A percentile compares a stretch with the other conserved stretches of the same genome.
phyloP scores from a whole-genome alignment of 2,888 invertebrate species.

The Fabriciana adippe region DNA sequence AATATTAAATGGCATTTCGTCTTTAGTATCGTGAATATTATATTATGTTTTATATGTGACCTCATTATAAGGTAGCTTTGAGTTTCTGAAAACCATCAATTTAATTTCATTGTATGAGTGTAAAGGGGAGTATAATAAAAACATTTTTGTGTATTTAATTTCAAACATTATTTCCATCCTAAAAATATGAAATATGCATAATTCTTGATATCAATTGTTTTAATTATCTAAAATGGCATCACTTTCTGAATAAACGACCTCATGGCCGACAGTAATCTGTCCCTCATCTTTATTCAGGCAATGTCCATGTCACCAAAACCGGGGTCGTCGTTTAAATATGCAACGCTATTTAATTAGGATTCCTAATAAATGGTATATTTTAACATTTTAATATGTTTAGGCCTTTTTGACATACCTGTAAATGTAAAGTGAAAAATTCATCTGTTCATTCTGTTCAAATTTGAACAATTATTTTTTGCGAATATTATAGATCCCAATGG shows the following conservation, averaged over 20 bases:
- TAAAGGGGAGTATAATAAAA: no score
- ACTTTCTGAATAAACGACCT: slow-evolving; percentile 7
- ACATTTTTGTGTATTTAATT: no score
- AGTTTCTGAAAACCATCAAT: no score
- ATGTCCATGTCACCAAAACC: slow-evolving; percentile 25
- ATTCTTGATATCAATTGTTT: not conserved
- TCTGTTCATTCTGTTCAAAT: no score
- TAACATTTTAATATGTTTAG: slow-evolving; percentile 19
- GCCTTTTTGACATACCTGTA: not conserved
- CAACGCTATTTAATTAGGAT: slow-evolving; percentile 25
- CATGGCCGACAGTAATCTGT: slow-evolving; percentile 23
- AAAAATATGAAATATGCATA: no score
- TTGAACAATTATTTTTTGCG: not conserved
- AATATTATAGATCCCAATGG: not conserved
- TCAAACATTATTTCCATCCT: no score
- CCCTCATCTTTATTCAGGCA: slow-evolving; percentile 37
- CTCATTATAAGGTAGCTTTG: no score
- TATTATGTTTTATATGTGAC: no score
- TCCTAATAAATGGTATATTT: slow-evolving; percentile 24
- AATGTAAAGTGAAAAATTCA: not conserved
- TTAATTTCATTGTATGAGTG: no score
- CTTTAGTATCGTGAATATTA: no score
- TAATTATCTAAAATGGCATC: slow-evolving; percentile 12
- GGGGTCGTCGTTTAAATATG: slow-evolving; percentile 20
- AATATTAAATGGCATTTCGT: no score